Percentiles rank a stretch among this genome's conserved stretches.
These are phyloP conservation scores for Caenorhabditis sp. DNA, from an alignment of 2,888 invertebrate species.

Conservation along the genomic window DNA sequence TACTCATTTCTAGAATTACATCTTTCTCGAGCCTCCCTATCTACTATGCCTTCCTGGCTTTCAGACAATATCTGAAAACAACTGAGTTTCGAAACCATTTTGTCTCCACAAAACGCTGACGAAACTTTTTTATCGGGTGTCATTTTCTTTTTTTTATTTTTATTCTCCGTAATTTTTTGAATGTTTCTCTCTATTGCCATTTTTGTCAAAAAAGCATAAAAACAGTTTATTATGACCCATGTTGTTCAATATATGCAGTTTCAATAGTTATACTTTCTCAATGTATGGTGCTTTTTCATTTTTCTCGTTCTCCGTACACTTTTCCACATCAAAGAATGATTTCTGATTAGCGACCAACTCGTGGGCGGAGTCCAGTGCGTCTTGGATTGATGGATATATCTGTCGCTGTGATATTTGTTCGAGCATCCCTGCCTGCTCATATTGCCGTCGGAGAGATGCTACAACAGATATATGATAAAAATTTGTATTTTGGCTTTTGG, in stretches of 20 bases:
- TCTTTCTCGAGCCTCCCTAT: background rate
- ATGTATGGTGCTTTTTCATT: background rate
- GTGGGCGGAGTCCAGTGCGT: constrained; percentile 59
- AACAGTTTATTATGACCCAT: constrained; percentile 6
- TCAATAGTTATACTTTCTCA: background rate
- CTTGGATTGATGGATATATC: constrained; percentile 66
- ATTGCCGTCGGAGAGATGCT: constrained; percentile 69
- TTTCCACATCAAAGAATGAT: constrained; percentile 43
- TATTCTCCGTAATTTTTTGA: background rate
- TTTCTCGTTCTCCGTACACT: constrained; percentile 3
- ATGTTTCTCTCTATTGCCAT: background rate
- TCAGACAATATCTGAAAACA: constrained; percentile 50
- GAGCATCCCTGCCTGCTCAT: constrained; percentile 62
- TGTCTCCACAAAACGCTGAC: constrained; percentile 30
- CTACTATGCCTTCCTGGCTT: constrained; percentile 16
- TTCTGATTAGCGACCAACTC: constrained; percentile 35
- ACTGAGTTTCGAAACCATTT: constrained; percentile 42
- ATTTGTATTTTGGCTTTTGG: no score
- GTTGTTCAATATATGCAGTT: background rate
- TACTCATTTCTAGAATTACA: constrained; percentile 44
- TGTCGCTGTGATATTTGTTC: constrained; percentile 49
- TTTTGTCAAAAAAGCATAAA: background rate
- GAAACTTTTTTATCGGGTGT: constrained; percentile 47
- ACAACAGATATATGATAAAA: constrained; percentile 8
- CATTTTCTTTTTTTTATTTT: constrained; percentile 13